phyloP scores from a whole-genome alignment of 2,797 vertebrate species.

The Anniella stebbinsi region DNA sequence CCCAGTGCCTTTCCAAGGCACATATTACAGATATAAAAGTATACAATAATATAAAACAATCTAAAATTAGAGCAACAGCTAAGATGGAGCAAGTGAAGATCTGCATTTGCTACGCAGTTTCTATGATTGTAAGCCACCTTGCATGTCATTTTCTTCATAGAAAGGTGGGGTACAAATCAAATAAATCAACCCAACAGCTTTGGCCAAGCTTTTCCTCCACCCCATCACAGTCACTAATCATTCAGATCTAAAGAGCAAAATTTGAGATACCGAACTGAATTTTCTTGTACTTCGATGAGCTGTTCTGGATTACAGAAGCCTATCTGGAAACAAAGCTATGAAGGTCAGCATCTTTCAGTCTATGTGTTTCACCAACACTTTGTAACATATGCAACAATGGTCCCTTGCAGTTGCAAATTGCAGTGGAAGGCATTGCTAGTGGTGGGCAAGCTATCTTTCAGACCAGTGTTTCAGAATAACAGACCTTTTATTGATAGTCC shows the following conservation, averaged over 20 bases:
- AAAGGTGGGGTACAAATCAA: too few relatives aligned
- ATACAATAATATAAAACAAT: too few relatives aligned
- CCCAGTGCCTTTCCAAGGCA: too few relatives aligned
- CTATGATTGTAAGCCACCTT: too few relatives aligned
- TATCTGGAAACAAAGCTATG: not conserved
- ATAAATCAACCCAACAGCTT: not conserved
- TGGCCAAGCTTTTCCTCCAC: not conserved
- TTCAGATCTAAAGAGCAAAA: not conserved
- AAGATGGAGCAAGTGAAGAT: too few relatives aligned
- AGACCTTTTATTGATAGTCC: not conserved
- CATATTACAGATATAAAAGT: too few relatives aligned
- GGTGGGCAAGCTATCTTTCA: not conserved
- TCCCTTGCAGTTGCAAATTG: not conserved
- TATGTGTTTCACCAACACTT: not conserved
- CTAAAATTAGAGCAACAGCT: too few relatives aligned
- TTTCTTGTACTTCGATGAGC: not conserved
- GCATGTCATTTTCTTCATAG: too few relatives aligned
- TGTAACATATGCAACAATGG: not conserved
- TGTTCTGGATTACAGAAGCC: not conserved
- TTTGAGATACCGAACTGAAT: not conserved
- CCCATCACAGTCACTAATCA: not conserved
- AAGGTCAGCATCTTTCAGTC: not conserved
- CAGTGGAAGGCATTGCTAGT: not conserved
- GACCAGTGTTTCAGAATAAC: not conserved
- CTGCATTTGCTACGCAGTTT: too few relatives aligned